Evolutionary conservation across 2,888 invertebrate genomes (phyloP).

Genomic region (Zelleria hepariella): DNA sequence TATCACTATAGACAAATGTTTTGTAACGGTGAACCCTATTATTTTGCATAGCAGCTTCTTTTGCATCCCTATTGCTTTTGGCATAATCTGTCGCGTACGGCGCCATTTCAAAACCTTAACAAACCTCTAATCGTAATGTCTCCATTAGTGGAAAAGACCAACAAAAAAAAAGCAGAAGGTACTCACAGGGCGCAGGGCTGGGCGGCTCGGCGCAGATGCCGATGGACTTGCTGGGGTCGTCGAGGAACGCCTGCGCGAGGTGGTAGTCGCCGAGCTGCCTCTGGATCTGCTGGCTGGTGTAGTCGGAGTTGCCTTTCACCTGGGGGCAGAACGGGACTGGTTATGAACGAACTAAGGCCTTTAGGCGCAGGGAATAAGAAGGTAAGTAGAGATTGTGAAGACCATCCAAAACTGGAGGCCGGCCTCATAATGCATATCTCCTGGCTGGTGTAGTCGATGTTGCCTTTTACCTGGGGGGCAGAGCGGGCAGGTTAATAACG

Average conservation of each 20-base stretch:
- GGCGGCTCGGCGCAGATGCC: conserved; percentile 80
- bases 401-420: too few species aligned
- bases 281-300: conserved; percentile 79
- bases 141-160: too few species aligned
- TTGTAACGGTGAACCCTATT: too few species aligned
- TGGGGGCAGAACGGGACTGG: conserved; percentile 36
- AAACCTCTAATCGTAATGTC: too few species aligned
- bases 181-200: conserved; percentile 75
- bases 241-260: conserved; percentile 76
- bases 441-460: conserved; percentile 74
- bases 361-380: background rate
- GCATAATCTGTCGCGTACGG: too few species aligned
- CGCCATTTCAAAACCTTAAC: too few species aligned
- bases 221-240: conserved; percentile 76
- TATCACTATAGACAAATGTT: too few species aligned
- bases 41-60: too few species aligned
- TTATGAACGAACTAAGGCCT: background rate
- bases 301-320: conserved; percentile 76
- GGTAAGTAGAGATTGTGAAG: too few species aligned
- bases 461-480: conserved; percentile 74
- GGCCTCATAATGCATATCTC: too few species aligned
- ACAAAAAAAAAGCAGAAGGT: conserved; percentile 8
- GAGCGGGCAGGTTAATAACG: too few species aligned
- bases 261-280: conserved; percentile 80
- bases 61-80: too few species aligned